Conservation (phyloP, 2,797 vertebrate genomes). For the Iguana delicatissima region DNA sequence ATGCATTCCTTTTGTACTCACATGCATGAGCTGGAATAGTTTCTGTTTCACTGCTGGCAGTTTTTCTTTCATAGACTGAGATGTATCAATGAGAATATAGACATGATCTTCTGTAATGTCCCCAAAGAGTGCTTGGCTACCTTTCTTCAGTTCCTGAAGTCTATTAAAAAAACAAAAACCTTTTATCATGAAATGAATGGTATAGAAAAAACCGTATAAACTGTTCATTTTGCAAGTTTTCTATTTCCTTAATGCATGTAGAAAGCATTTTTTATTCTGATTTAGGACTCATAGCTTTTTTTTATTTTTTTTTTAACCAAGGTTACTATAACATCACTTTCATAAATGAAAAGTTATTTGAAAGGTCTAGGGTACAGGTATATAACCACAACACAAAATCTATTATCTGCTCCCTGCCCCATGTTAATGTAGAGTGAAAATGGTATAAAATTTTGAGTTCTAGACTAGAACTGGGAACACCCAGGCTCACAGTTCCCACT, state of each 20-base stretch:
- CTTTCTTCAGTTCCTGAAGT: slow-evolving; percentile 80
- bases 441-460: not conserved
- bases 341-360: not conserved
- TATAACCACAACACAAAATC: not conserved
- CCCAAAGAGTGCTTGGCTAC: slow-evolving; percentile 84
- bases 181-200: slow-evolving; percentile 12
- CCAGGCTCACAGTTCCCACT: not conserved
- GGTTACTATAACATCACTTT: not conserved
- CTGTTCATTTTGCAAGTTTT: not conserved
- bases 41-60: slow-evolving; percentile 82
- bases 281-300: not conserved
- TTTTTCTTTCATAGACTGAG: slow-evolving; percentile 83
- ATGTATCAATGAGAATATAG: slow-evolving; percentile 84
- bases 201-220: not conserved
- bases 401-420: not conserved
- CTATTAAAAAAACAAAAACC: slow-evolving; percentile 65
- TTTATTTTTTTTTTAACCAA: not conserved
- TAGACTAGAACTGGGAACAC: not conserved
- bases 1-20: slow-evolving; percentile 49
- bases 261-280: not conserved
- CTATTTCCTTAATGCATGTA: not conserved
- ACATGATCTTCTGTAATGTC: slow-evolving; percentile 76
- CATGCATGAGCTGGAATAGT: slow-evolving; percentile 81
- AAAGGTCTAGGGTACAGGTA: not conserved
- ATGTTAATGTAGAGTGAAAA: not conserved